Conservation (phyloP, 1,140 invertebrate genomes). For the Drosophila fuyamai region DNA sequence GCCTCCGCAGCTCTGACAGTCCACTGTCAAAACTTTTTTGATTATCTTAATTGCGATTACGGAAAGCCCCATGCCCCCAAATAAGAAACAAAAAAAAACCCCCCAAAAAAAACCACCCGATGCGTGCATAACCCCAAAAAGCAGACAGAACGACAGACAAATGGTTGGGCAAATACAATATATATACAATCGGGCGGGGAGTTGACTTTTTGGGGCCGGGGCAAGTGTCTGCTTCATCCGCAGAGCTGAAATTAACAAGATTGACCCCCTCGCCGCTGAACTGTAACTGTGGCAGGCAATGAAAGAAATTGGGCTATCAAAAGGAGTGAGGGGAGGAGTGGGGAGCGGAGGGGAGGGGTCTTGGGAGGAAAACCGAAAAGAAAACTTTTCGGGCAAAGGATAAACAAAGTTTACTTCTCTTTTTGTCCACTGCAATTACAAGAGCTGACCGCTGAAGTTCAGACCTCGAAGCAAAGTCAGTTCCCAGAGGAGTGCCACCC, state of each 20-base stretch:
- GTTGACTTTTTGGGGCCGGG: conserved; percentile 10
- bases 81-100: neutral
- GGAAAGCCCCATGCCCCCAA: conserved; percentile 17
- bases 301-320: conserved; percentile 78
- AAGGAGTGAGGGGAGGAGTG: conserved; percentile 2
- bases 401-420: conserved; percentile 54
- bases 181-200: conserved; percentile 49
- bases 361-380: conserved; percentile 5
- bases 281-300: conserved; percentile 51
- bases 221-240: conserved; percentile 27
- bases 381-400: conserved; percentile 28
- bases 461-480: neutral
- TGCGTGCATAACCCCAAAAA: conserved; percentile 59
- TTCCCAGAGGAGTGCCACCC: conserved; percentile 10
- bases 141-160: conserved; percentile 32
- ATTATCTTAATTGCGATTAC: conserved; percentile 83
- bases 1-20: conserved; percentile 53
- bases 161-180: conserved; percentile 52
- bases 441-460: conserved; percentile 22
- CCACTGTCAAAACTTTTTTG: conserved; percentile 82
- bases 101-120: conserved; percentile 23
- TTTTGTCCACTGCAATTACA: conserved; percentile 67
- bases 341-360: neutral
- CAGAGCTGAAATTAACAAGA: conserved; percentile 76
- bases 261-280: conserved; percentile 52